phyloP scores from a whole-genome alignment of 2,888 invertebrate species.

The Clunio marinus region DNA sequence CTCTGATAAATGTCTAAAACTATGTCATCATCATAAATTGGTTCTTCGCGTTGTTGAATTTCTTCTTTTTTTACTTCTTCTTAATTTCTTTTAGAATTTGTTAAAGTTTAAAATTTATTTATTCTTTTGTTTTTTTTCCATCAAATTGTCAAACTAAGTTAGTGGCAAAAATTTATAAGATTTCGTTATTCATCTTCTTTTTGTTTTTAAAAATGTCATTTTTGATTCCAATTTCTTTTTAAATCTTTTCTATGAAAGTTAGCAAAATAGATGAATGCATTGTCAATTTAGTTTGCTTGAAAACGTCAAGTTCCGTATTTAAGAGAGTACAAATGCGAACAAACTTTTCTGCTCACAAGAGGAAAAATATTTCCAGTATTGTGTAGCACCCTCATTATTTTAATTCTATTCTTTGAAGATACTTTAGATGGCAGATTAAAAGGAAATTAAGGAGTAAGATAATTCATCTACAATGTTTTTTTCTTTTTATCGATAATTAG shows the following conservation, averaged over 20 bases:
- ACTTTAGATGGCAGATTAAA: not conserved
- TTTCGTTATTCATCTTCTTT: no score
- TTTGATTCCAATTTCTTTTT: no score
- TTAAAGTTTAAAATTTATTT: conserved; percentile 12
- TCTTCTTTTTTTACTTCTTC: not conserved
- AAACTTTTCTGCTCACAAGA: not conserved
- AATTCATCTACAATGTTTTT: not conserved
- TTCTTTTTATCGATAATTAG: not conserved
- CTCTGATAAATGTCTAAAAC: conserved; percentile 12
- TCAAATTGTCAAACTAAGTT: no score
- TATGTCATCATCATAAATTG: not conserved
- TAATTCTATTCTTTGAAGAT: conserved; percentile 4
- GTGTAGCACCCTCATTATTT: conserved; percentile 13
- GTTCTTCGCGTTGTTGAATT: conserved; percentile 2
- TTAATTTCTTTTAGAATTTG: conserved; percentile 12
- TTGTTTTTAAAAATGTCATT: no score
- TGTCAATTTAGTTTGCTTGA: conserved; percentile 15
- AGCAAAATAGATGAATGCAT: conserved; percentile 16
- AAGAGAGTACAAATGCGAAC: not conserved
- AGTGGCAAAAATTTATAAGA: no score
- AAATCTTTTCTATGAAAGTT: not conserved
- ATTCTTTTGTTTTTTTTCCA: no score
- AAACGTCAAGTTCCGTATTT: not conserved
- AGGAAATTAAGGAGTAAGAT: not conserved
- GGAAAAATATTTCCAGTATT: not conserved